A percentile compares a stretch with the other conserved stretches of the same genome.
These are phyloP conservation scores for Melipona bicolor DNA, from an alignment of 2,888 invertebrate species.

Conservation along the genomic window DNA sequence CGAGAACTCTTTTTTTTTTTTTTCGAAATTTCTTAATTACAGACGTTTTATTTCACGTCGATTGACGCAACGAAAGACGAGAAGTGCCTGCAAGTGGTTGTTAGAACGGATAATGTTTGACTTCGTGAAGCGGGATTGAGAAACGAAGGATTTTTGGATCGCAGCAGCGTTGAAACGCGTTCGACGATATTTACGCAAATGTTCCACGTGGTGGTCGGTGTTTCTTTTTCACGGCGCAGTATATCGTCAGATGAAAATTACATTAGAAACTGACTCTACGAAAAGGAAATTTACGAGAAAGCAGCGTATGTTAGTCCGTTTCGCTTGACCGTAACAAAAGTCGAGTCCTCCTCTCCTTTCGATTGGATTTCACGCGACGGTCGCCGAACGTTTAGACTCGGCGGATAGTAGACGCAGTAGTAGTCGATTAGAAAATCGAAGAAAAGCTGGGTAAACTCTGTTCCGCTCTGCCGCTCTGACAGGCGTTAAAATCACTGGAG, in stretches of 20 bases:
- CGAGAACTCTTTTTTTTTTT: background rate
- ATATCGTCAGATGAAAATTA: background rate
- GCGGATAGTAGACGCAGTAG: background rate
- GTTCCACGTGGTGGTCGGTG: no score
- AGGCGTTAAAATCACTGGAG: slow-evolving; percentile 67
- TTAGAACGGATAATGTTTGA: background rate
- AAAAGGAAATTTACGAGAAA: background rate
- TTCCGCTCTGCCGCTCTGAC: slow-evolving; percentile 61
- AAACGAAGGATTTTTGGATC: background rate
- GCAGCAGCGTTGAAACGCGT: background rate
- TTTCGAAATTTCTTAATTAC: slow-evolving; percentile 1
- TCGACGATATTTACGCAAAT: no score
- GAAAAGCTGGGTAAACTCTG: slow-evolving; percentile 51
- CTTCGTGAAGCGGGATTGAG: background rate
- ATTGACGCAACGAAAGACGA: background rate
- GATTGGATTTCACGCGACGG: background rate
- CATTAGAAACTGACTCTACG: background rate
- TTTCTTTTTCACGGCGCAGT: no score
- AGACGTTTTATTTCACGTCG: background rate
- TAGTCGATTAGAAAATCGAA: slow-evolving; percentile 39
- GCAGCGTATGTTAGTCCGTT: background rate
- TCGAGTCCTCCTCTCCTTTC: background rate
- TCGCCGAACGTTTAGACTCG: background rate
- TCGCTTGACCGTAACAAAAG: background rate
- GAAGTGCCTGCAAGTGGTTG: background rate